phyloP scores from a whole-genome alignment of 2,113 vertebrate species.

The Muntiacus muntjak region DNA sequence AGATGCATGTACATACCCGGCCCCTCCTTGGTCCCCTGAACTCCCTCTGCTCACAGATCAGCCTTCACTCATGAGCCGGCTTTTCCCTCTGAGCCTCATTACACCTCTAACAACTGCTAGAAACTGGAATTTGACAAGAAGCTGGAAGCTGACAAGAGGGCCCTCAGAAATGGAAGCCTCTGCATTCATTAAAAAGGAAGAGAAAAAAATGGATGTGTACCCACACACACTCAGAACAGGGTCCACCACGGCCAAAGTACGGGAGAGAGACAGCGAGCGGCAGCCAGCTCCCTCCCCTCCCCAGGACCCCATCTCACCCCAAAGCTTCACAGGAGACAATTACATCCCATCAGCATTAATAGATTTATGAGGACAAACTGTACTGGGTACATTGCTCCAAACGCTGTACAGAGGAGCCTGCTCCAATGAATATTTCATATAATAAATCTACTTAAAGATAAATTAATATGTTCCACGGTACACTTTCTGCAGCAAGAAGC shows the following conservation, averaged over 20 bases:
- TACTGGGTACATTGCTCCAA: conserved; percentile 47
- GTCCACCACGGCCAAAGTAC: neutral
- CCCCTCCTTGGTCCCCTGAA: neutral
- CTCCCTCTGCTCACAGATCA: neutral
- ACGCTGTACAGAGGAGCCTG: neutral
- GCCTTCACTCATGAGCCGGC: neutral
- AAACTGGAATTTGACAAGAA: neutral
- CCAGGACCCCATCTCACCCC: neutral
- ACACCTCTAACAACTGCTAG: neutral
- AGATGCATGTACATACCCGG: accelerated
- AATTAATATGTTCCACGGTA: conserved; percentile 15
- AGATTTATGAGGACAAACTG: conserved; percentile 61
- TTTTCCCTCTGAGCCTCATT: neutral
- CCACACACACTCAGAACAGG: neutral
- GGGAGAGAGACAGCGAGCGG: neutral
- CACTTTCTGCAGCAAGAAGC: neutral
- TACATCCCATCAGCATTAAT: conserved; percentile 33
- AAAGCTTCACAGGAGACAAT: conserved; percentile 20
- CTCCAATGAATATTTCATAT: conserved; percentile 57
- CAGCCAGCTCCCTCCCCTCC: neutral
- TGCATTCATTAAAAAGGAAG: neutral
- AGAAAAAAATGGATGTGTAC: neutral
- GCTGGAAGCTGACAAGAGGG: neutral
- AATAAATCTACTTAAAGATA: conserved; percentile 55
- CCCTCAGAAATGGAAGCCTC: neutral